A percentile compares a stretch with the other conserved stretches of the same genome.
phyloP scores from a whole-genome alignment of 1,140 invertebrate genomes.

The Pseudomyrmex cubaensis region DNA sequence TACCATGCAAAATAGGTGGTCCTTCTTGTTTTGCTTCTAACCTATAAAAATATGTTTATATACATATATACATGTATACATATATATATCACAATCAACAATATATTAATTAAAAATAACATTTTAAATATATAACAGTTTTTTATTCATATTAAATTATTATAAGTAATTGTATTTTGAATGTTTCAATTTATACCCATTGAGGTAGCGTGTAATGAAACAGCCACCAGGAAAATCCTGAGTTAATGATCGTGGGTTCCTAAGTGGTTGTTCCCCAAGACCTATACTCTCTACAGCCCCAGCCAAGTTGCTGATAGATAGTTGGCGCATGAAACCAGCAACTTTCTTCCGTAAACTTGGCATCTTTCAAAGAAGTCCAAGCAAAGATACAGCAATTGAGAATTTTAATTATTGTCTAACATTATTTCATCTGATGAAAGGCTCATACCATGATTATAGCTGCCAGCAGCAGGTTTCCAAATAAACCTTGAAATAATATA shows the following conservation, averaged over 20 bases:
- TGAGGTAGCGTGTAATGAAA: slow-evolving; percentile 91
- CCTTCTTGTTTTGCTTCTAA: slow-evolving; percentile 84
- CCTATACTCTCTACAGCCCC: slow-evolving; percentile 85
- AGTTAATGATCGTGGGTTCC: slow-evolving; percentile 75
- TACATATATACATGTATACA: not conserved
- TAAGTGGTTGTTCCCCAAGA: slow-evolving; percentile 77
- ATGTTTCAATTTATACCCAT: slow-evolving; percentile 86
- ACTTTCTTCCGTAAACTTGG: slow-evolving; percentile 91
- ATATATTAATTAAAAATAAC: too few relatives aligned
- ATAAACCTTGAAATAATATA: slow-evolving; percentile 48
- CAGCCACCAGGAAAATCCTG: slow-evolving; percentile 87
- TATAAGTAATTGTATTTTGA: not conserved
- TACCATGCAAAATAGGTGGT: slow-evolving; percentile 88
- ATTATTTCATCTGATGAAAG: slow-evolving; percentile 55
- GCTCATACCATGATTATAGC: slow-evolving; percentile 58
- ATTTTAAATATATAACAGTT: too few relatives aligned
- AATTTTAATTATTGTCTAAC: slow-evolving; percentile 62
- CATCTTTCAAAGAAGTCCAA: slow-evolving; percentile 84
- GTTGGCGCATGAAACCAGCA: slow-evolving; percentile 90
- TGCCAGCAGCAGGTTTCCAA: slow-evolving; percentile 18
- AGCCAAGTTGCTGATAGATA: slow-evolving; percentile 89
- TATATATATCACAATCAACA: too few relatives aligned
- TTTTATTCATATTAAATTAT: slow-evolving; percentile 3
- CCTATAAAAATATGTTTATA: slow-evolving; percentile 65
- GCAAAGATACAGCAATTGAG: slow-evolving; percentile 48